These are phyloP conservation scores for Ctenoplectra terminalis DNA, from an alignment of 1,140 invertebrate genomes.

Conservation along the genomic window DNA sequence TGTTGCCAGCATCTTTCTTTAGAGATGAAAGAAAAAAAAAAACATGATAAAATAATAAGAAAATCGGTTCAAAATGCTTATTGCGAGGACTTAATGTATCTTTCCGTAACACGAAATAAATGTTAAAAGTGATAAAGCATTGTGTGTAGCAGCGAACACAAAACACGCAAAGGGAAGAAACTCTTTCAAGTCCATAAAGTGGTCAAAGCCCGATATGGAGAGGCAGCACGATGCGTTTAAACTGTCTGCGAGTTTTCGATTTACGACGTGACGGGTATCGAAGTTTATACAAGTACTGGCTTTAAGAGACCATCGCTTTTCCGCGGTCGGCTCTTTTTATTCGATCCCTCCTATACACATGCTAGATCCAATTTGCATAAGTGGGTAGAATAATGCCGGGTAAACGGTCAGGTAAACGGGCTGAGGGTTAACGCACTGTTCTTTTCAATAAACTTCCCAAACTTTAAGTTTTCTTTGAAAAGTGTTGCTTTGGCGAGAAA, in stretches of 20 bases:
- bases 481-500: too few relatives aligned
- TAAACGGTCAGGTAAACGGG: conserved; percentile 31
- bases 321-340: conserved; percentile 51
- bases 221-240: conserved; percentile 63
- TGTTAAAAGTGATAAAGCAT: conserved; percentile 59
- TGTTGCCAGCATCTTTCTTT: too few relatives aligned
- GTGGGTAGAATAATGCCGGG: conserved; percentile 65
- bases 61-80: too few relatives aligned
- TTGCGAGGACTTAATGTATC: too few relatives aligned
- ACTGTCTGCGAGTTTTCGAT: conserved; percentile 68
- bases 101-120: conserved; percentile 59
- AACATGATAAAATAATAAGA: too few relatives aligned
- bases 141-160: conserved; percentile 6
- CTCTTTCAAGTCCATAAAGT: conserved; percentile 58
- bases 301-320: conserved; percentile 63
- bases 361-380: conserved; percentile 64
- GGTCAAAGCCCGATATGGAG: conserved; percentile 61
- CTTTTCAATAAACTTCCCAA: too few relatives aligned
- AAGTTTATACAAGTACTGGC: conserved; percentile 67
- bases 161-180: conserved; percentile 36
- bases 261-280: conserved; percentile 69
- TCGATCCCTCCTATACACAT: conserved; percentile 12
- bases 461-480: too few relatives aligned
- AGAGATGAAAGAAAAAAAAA: too few relatives aligned
- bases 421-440: background rate